Evolutionary conservation across 2,113 vertebrate genomes (phyloP), one percentile per base, ranked within the genome.

Genomic region (Mungos mungo): DNA sequence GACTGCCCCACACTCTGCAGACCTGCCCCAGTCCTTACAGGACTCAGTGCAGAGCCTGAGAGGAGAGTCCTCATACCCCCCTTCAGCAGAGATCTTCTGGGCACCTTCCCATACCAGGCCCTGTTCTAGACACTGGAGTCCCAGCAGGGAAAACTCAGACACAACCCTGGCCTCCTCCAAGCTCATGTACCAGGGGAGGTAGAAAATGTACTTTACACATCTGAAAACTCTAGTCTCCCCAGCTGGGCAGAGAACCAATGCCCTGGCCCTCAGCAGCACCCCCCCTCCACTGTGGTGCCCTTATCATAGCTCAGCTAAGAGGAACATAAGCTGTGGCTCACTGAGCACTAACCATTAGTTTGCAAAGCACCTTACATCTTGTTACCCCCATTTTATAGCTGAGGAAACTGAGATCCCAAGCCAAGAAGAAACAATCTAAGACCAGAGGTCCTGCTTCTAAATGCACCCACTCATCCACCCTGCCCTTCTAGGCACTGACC

Each of bases 401-500:
- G 23, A 95, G 33, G 83, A 92, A 95, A 82, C 27, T 15, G n/a
- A 66, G 47, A 38, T 60, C 50, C 45, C 35, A 29, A 69, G 31
- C 54, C 16, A 50, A 38, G n/a, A 71, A 94, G 31, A 91, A 50
- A n/a, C 1, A 1, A 29, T 83, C 84, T 18, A 6, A 92, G 69
- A 45, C 35, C 33, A 57, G 54, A 91, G 27, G 29, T 21, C 21
- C 25, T 50, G 65, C 19, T 84, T 63, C 29, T 66, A 89, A 90
- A 80, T n/a, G 29, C n/a, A 63, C 13, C 35, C n/a, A 15, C 35
- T 68, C 66, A 47, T 29, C 79, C 66, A 52, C 25, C 23, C 23
- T 4, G 35, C 9, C 68, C 77, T 65, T 31, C 18, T 2, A 35
- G 69, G 11, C 66, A 88, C 98, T 99, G 97, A 99, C 99, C 99